phyloP scores from a whole-genome alignment of 2,113 vertebrate genomes.

The Calypte anna region DNA sequence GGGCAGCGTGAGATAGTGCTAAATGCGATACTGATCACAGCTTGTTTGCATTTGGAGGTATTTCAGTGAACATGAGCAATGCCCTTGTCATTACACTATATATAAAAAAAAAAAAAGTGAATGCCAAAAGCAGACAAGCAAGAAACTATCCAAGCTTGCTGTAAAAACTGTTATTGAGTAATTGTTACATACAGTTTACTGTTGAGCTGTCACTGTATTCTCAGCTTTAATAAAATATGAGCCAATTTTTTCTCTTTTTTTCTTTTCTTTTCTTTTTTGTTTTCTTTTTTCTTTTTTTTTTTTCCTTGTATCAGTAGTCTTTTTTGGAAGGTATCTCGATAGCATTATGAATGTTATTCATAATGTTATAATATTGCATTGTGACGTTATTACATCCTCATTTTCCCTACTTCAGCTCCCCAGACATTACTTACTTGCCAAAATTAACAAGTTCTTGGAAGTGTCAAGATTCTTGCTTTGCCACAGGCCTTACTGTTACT shows the following conservation, averaged over 20 bases:
- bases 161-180: slow-evolving; percentile 24
- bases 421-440: slow-evolving; percentile 32
- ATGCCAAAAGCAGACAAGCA: neutral
- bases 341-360: slow-evolving; percentile 1
- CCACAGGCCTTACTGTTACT: slow-evolving; percentile 1
- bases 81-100: slow-evolving; percentile 12
- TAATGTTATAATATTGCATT: slow-evolving; percentile 24
- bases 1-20: neutral
- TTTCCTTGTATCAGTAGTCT: neutral
- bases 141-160: neutral
- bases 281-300: neutral
- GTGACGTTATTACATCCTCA: slow-evolving; percentile 1
- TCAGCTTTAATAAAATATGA: slow-evolving; percentile 43
- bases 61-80: slow-evolving; percentile 24
- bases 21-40: slow-evolving; percentile 1
- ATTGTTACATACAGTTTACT: slow-evolving; percentile 54
- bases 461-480: slow-evolving; percentile 21
- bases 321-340: neutral
- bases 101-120: neutral
- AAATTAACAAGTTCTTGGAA: slow-evolving; percentile 46
- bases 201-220: slow-evolving; percentile 35
- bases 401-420: slow-evolving; percentile 35
- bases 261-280: neutral
- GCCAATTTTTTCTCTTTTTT: neutral
- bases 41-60: neutral